Conservation (phyloP, 2,888 invertebrate species). For the Amblyjoppa fuscipennis region DNA sequence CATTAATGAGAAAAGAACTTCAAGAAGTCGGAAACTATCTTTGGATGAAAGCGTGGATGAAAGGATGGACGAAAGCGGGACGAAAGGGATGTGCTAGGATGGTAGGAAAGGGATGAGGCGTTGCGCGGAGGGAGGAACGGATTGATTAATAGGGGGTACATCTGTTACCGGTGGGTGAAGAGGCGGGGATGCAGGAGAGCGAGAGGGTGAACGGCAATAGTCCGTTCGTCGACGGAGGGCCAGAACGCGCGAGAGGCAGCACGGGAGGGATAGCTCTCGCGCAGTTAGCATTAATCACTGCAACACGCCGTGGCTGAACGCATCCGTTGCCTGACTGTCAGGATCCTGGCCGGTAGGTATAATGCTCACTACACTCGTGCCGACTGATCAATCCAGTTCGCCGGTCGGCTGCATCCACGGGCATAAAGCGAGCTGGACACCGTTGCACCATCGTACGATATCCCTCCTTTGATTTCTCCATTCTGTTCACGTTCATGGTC, state of each 20-base stretch:
- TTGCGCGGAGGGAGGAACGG: conserved; percentile 70
- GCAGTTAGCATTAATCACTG: conserved; percentile 84
- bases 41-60: conserved; percentile 34
- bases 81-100: conserved; percentile 53
- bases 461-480: conserved; percentile 55
- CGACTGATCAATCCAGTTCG: conserved; percentile 60
- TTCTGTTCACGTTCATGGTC: conserved; percentile 47
- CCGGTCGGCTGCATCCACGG: conserved; percentile 65
- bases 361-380: conserved; percentile 76
- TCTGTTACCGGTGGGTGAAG: conserved; percentile 80
- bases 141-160: conserved; percentile 85
- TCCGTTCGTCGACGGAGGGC: conserved; percentile 68
- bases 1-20: conserved; percentile 14
- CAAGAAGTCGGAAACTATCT: conserved; percentile 10
- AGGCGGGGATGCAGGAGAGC: conserved; percentile 71
- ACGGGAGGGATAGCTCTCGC: conserved; percentile 52
- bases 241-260: conserved; percentile 43
- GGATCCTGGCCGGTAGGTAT: conserved; percentile 75
- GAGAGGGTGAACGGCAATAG: conserved; percentile 81
- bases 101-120: conserved; percentile 48
- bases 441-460: conserved; percentile 53
- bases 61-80: conserved; percentile 54
- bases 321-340: conserved; percentile 75
- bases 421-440: conserved; percentile 56
- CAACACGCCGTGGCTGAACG: conserved; percentile 80